Base-by-base conservation (phyloP, 1,140 invertebrate genomes). In the Alviniconcha marisindica region DNA sequence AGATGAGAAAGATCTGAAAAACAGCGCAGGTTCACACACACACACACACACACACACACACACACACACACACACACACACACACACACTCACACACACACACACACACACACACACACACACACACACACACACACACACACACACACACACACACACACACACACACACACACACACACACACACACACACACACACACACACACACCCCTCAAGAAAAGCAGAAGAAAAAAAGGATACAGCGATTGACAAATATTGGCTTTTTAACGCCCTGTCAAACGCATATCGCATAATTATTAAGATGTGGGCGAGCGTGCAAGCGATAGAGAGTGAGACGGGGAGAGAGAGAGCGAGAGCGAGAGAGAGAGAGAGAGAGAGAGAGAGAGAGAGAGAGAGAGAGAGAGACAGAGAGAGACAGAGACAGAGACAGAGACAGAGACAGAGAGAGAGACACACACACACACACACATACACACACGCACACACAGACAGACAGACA, bases 91-190 rank as follows among this genome's bases (percentile, higher is more conserved):
- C 10, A n/a, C 60, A 63, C 60, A 63, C 60, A 63, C 60, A n/a
- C 60, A 63, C 10, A n/a, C 14, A 36, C 66, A 14, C 66, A 36
- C 66, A 14, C 66, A 7, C 66, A 1, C 66, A 71, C 66, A 38
- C 66, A 71, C 66, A 38, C 66, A 71, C 66, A 38, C 66, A 71
- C 66, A 38, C 66, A 71, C 66, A 38, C 66, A 71, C 66, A 38
- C 66, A 71, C 66, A 38, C 33, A 71, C 33, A 38, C 66, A 71
- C 66, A 36, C 66, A 38, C 33, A 38, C 66, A 71, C 66, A 71
- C 66, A 71, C 66, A 71, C 66, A 71, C 66, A 71, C 66, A 71
- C 66, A 71, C 66, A 71, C 66, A 71, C 66, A 71, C 66, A 71
- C 66, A 71, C 66, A 71, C 66, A 71, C 66, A 71, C 66, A 71